A percentile compares a stretch with the other conserved stretches of the same genome.
phyloP scores from a whole-genome alignment of 1,140 invertebrate genomes.

The Theocolax elegans region DNA sequence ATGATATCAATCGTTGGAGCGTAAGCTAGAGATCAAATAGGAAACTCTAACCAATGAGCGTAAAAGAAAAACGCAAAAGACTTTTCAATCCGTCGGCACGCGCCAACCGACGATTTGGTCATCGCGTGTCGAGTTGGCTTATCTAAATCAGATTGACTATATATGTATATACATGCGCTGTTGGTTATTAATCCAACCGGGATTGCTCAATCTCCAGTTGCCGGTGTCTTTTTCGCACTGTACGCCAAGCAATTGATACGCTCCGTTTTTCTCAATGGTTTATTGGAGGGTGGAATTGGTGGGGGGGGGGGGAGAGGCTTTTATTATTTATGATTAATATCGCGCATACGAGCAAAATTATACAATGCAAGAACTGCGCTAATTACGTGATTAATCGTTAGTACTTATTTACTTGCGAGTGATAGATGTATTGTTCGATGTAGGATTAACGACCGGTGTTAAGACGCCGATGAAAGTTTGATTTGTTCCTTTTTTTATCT shows the following conservation, averaged over 20 bases:
- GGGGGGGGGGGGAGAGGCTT: background rate
- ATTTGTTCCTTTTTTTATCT: background rate
- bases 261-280: no score
- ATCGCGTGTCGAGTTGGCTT: background rate
- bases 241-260: background rate
- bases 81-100: no score
- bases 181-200: conserved; percentile 1
- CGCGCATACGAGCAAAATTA: background rate
- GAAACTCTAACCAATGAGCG: no score
- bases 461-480: background rate
- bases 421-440: background rate
- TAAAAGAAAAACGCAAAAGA: no score
- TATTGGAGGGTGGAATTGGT: background rate
- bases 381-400: conserved; percentile 9
- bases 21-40: no score
- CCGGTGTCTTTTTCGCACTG: background rate
- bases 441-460: background rate
- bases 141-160: conserved; percentile 27
- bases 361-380: background rate
- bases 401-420: background rate
- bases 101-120: background rate
- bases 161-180: no score
- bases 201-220: background rate
- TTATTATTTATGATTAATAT: conserved; percentile 1
- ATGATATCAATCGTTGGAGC: no score